Percentiles rank a stretch among this genome's conserved stretches.
These are phyloP conservation scores for Phorcus lineatus DNA, from an alignment of 2,888 invertebrate species.

Conservation along the genomic window DNA sequence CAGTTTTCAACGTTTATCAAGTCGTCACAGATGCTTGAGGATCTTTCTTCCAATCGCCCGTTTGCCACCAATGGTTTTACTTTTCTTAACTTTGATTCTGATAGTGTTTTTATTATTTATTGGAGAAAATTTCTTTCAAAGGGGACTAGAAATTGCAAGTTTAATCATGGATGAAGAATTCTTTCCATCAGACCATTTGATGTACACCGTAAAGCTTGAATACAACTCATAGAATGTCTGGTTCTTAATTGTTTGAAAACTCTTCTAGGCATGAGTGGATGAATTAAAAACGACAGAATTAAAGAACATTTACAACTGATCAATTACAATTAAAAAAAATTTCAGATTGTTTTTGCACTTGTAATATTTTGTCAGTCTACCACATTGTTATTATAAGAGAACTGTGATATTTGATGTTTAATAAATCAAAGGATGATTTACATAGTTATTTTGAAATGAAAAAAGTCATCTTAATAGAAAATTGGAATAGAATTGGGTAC, in stretches of 20 bases:
- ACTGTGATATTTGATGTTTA: too few species aligned
- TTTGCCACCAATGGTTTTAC: slow-evolving; percentile 57
- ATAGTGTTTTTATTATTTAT: slow-evolving; percentile 40
- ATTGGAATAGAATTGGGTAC: too few species aligned
- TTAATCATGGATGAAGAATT: slow-evolving; percentile 63
- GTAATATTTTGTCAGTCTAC: too few species aligned
- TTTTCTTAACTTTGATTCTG: slow-evolving; percentile 44
- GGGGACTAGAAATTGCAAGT: slow-evolving; percentile 50
- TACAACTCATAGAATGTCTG: not conserved
- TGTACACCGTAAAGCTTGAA: slow-evolving; percentile 49
- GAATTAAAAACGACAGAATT: too few species aligned
- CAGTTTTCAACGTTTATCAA: slow-evolving; percentile 13
- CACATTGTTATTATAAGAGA: too few species aligned
- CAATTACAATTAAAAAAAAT: too few species aligned
- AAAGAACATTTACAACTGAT: too few species aligned
- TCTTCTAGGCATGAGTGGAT: not conserved
- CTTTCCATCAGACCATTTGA: slow-evolving; percentile 69
- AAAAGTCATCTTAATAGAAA: too few species aligned
- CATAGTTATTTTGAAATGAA: too few species aligned
- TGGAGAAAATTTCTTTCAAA: slow-evolving; percentile 40
- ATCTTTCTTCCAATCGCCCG: slow-evolving; percentile 45
- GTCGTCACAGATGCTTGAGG: slow-evolving; percentile 16
- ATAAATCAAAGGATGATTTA: too few species aligned
- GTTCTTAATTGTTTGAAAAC: not conserved
- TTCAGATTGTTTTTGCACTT: too few species aligned